These are phyloP conservation scores for Drosophila bocqueti DNA, from an alignment of 1,140 invertebrate species.

Conservation along the genomic window DNA sequence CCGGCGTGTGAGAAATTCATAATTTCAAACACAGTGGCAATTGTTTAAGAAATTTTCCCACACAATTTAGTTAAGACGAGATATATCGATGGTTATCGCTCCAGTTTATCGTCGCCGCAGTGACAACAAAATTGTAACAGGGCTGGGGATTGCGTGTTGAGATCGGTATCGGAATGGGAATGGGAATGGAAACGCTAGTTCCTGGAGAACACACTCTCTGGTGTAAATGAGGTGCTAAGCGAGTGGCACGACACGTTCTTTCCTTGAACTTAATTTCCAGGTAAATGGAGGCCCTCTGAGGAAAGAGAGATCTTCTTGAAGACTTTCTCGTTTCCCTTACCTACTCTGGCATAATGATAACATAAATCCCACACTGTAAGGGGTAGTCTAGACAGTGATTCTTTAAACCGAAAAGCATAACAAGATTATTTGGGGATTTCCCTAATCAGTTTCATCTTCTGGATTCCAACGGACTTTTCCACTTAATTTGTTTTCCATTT, in stretches of 20 bases:
- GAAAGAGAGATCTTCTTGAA: not conserved
- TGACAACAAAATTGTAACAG: slow-evolving; percentile 38
- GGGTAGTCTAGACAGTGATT: slow-evolving; percentile 17
- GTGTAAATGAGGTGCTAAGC: slow-evolving; percentile 69
- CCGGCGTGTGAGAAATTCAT: slow-evolving; percentile 73
- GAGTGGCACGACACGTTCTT: slow-evolving; percentile 38
- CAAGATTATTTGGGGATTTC: slow-evolving; percentile 19
- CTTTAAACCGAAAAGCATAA: not conserved
- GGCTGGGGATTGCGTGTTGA: slow-evolving; percentile 23
- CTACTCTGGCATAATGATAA: slow-evolving; percentile 21
- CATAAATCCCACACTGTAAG: slow-evolving; percentile 7
- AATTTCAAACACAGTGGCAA: slow-evolving; percentile 48
- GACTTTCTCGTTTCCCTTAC: not conserved
- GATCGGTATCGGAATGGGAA: slow-evolving; percentile 21
- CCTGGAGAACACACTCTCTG: slow-evolving; percentile 2
- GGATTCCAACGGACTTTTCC: slow-evolving; percentile 25
- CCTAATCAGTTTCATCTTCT: not conserved
- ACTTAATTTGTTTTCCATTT: slow-evolving; percentile 41
- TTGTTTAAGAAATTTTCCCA: slow-evolving; percentile 54
- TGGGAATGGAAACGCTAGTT: slow-evolving; percentile 30
- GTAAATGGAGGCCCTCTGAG: slow-evolving; percentile 31
- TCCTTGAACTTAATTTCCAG: slow-evolving; percentile 59
- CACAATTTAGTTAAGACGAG: slow-evolving; percentile 24
- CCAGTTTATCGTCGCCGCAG: slow-evolving; percentile 21
- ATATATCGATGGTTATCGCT: slow-evolving; percentile 32